phyloP scores from a whole-genome alignment of 2,888 invertebrate genomes.

The Graphium colonna region DNA sequence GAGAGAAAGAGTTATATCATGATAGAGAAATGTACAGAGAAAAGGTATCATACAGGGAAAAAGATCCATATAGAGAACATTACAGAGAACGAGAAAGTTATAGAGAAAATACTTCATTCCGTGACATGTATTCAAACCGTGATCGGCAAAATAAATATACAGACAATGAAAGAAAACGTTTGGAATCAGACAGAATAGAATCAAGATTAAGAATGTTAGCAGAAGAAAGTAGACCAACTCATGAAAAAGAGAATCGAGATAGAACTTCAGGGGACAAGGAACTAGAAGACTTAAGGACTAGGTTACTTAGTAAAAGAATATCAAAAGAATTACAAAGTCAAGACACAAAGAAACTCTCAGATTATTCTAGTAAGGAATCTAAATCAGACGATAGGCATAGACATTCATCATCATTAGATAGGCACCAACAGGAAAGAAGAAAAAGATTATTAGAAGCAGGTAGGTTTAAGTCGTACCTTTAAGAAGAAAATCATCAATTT shows the following conservation, averaged over 20 bases:
- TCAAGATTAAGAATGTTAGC: slow-evolving; percentile 59
- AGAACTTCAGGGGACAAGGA: slow-evolving; percentile 79
- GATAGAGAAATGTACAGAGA: slow-evolving; percentile 60
- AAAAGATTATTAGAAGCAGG: slow-evolving; percentile 86
- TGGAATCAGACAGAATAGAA: slow-evolving; percentile 64
- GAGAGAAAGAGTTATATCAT: slow-evolving; percentile 59
- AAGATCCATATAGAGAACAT: slow-evolving; percentile 66
- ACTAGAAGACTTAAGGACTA: slow-evolving; percentile 87
- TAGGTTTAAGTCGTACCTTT: slow-evolving; percentile 38
- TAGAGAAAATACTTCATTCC: slow-evolving; percentile 53
- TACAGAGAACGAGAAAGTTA: slow-evolving; percentile 60
- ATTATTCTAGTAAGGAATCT: slow-evolving; percentile 67
- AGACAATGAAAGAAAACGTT: slow-evolving; percentile 58
- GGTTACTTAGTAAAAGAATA: slow-evolving; percentile 84
- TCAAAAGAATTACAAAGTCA: slow-evolving; percentile 82
- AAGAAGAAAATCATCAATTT: background rate
- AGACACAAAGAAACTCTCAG: slow-evolving; percentile 58
- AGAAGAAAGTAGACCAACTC: slow-evolving; percentile 59
- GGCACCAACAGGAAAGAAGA: slow-evolving; percentile 80
- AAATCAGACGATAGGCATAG: slow-evolving; percentile 55
- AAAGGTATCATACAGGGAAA: slow-evolving; percentile 62
- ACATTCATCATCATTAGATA: slow-evolving; percentile 55
- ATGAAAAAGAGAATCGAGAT: slow-evolving; percentile 74
- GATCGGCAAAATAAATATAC: slow-evolving; percentile 64
- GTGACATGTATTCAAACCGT: slow-evolving; percentile 50